phyloP scores from a whole-genome alignment of 2,113 vertebrate genomes.

The Melanocharis versteri region DNA sequence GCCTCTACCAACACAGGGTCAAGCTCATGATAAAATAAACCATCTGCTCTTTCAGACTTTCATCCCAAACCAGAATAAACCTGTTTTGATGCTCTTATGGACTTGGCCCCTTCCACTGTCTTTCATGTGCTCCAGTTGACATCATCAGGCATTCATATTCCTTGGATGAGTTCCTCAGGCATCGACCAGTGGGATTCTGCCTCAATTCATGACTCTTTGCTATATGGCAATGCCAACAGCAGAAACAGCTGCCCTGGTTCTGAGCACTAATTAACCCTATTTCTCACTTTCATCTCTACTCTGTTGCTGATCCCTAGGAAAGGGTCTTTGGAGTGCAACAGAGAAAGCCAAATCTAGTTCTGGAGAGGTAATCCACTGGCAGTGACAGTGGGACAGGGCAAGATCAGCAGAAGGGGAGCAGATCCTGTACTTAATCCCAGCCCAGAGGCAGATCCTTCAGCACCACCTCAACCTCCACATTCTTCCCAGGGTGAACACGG shows the following conservation, averaged over 20 bases:
- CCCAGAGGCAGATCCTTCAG: neutral
- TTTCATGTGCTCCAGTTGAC: neutral
- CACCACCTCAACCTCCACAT: neutral
- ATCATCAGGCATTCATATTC: neutral
- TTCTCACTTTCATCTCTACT: neutral
- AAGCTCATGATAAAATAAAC: neutral
- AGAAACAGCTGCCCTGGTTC: neutral
- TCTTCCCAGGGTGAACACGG: neutral
- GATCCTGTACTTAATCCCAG: neutral
- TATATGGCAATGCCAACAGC: neutral
- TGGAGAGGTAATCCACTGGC: neutral
- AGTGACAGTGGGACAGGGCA: neutral
- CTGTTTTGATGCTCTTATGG: neutral
- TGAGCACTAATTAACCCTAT: neutral
- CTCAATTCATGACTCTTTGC: neutral
- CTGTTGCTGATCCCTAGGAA: neutral
- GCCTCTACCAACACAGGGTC: neutral
- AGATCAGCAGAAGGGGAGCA: neutral
- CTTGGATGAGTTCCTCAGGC: neutral
- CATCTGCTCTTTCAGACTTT: neutral
- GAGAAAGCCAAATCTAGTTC: neutral
- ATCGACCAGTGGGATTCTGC: neutral
- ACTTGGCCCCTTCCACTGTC: neutral
- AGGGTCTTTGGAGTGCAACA: neutral
- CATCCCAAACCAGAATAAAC: constrained; percentile 1